phyloP scores from a whole-genome alignment of 2,888 invertebrate genomes.

The Synanthedon formicaeformis region DNA sequence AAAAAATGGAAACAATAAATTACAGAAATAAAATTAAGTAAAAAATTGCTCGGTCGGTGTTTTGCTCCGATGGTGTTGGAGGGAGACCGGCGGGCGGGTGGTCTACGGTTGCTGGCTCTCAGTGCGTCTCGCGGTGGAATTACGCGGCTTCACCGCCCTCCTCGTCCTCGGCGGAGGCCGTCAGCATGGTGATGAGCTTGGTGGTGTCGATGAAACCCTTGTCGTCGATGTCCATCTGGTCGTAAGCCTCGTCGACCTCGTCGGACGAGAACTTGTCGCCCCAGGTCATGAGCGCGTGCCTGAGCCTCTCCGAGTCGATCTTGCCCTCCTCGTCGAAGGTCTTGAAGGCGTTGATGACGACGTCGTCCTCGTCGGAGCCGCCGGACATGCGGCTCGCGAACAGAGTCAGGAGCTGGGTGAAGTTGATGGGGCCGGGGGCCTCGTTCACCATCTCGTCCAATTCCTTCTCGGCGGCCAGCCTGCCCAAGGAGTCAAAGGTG shows the following conservation, averaged over 20 bases:
- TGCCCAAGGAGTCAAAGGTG: conserved; percentile 93
- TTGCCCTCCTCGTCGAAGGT: conserved; percentile 90
- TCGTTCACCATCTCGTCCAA: conserved; percentile 90
- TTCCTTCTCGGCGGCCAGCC: conserved; percentile 90
- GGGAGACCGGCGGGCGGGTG: conserved; percentile 30
- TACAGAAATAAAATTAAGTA: conserved; percentile 57
- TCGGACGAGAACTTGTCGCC: conserved; percentile 91
- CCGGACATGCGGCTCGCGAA: conserved; percentile 94
- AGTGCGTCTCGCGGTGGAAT: conserved; percentile 12
- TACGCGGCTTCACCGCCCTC: conserved; percentile 73
- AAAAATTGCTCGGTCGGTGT: conserved; percentile 46
- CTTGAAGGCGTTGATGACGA: conserved; percentile 92
- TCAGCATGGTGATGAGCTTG: conserved; percentile 88
- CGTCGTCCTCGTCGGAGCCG: conserved; percentile 92
- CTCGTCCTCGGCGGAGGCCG: conserved; percentile 87
- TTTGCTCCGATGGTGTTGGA: conserved; percentile 33
- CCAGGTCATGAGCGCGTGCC: conserved; percentile 92
- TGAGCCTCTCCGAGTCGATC: conserved; percentile 90
- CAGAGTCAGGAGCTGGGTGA: conserved; percentile 92
- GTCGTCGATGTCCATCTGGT: conserved; percentile 93
- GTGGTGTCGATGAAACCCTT: conserved; percentile 90
- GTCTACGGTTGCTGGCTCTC: conserved; percentile 15
- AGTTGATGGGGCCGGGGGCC: conserved; percentile 93
- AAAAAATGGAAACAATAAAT: conserved; percentile 69
- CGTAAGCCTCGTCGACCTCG: conserved; percentile 92